A percentile compares a stretch with the other conserved stretches of the same genome.
Evolutionary conservation across 64 coral and sea anemone species (phyloP).

Genomic region (Porites lutea): DNA sequence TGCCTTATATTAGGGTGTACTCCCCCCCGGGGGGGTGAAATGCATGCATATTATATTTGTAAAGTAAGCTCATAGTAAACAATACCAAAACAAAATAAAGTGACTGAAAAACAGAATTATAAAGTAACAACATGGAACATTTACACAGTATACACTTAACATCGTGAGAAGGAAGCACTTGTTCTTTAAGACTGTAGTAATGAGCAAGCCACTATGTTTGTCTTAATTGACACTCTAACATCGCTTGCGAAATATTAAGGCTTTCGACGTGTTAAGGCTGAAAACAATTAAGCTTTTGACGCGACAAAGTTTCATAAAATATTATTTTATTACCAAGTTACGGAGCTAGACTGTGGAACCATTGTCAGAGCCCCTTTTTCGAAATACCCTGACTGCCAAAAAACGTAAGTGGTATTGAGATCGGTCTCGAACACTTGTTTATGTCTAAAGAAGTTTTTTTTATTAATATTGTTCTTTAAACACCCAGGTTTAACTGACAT

Average conservation of each 20-base stretch:
- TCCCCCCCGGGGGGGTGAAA: too few relatives aligned
- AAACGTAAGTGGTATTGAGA: neutral
- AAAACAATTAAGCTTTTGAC: neutral
- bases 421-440: neutral
- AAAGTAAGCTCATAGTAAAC: too few relatives aligned
- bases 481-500: neutral
- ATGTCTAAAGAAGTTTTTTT: neutral
- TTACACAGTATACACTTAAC: neutral
- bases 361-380: neutral
- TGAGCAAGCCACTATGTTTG: neutral
- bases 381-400: neutral
- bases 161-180: slow-evolving; percentile 21
- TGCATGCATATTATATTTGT: too few relatives aligned
- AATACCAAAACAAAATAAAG: too few relatives aligned
- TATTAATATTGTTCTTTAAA: neutral
- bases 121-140: neutral
- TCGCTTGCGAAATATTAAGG: neutral
- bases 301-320: neutral
- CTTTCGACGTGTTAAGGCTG: neutral
- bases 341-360: neutral
- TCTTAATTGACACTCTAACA: too few relatives aligned
- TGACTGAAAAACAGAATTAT: neutral
- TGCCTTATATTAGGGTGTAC: too few relatives aligned
- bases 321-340: neutral
- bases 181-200: neutral